A percentile compares a stretch with the other conserved stretches of the same genome.
phyloP scores from a whole-genome alignment of 1,140 invertebrate species.

The Paraescarpia echinospica region DNA sequence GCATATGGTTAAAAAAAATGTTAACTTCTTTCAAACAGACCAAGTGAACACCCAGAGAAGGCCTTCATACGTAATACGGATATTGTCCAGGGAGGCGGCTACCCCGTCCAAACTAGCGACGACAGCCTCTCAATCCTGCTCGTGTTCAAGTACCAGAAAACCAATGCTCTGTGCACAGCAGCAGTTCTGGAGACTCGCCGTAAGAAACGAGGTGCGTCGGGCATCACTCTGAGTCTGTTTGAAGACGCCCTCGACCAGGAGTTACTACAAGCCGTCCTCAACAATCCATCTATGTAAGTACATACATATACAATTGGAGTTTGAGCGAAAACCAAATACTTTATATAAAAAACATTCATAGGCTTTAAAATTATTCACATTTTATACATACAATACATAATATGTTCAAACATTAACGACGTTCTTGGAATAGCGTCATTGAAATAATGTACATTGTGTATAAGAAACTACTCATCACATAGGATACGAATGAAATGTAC shows the following conservation, averaged over 20 bases:
- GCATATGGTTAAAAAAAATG: no score
- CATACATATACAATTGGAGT: no score
- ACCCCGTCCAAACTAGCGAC: not conserved
- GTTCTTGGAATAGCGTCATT: no score
- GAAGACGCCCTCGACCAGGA: not conserved
- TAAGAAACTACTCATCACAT: no score
- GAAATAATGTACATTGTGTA: no score
- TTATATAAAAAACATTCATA: no score
- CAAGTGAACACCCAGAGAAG: not conserved
- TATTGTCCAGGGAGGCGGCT: not conserved
- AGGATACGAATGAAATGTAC: no score
- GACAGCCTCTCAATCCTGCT: not conserved
- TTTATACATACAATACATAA: no score
- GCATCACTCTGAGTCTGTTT: not conserved
- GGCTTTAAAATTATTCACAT: no score
- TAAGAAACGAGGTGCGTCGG: not conserved
- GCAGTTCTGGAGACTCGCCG: not conserved
- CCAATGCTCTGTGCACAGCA: not conserved
- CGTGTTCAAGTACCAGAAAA: not conserved
- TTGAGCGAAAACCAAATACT: no score
- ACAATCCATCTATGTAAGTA: not conserved
- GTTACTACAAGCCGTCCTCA: not conserved
- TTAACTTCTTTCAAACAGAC: not conserved
- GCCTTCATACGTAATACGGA: not conserved
- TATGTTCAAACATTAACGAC: no score